Evolutionary conservation across 2,888 invertebrate genomes (phyloP).

Genomic region (Ceriagrion tenellum): DNA sequence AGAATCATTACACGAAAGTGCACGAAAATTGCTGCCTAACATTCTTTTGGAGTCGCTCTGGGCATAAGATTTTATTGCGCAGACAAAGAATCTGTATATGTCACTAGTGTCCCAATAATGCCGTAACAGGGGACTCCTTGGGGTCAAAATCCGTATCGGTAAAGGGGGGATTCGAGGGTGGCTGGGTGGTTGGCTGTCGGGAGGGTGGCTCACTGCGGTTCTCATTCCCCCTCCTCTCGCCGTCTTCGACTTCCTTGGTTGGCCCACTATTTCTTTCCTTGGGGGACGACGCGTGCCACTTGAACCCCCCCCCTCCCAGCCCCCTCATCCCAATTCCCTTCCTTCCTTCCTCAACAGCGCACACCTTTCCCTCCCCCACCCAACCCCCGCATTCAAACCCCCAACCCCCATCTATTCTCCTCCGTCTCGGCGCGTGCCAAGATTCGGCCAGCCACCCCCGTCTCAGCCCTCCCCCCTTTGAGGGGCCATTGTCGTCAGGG

Average conservation of each 20-base stretch:
- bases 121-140: neutral
- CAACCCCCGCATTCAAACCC: neutral
- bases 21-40: no score
- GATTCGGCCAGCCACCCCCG: slow-evolving; percentile 19
- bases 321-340: neutral
- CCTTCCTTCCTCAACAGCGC: neutral
- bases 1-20: no score
- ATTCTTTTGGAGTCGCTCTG: no score
- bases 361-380: slow-evolving; percentile 14
- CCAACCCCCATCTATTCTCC: neutral
- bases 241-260: neutral
- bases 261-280: neutral
- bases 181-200: neutral
- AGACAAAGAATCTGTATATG: no score
- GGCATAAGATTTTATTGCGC: no score
- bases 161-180: no score
- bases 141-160: neutral
- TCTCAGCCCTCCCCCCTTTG: neutral
- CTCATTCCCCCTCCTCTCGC: neutral
- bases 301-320: neutral
- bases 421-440: slow-evolving; percentile 42
- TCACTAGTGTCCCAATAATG: no score
- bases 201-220: neutral
- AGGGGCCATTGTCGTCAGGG: neutral
- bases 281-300: neutral